These are phyloP conservation scores for Phyto melanocephala DNA, from an alignment of 2,888 invertebrate species.

Conservation along the genomic window DNA sequence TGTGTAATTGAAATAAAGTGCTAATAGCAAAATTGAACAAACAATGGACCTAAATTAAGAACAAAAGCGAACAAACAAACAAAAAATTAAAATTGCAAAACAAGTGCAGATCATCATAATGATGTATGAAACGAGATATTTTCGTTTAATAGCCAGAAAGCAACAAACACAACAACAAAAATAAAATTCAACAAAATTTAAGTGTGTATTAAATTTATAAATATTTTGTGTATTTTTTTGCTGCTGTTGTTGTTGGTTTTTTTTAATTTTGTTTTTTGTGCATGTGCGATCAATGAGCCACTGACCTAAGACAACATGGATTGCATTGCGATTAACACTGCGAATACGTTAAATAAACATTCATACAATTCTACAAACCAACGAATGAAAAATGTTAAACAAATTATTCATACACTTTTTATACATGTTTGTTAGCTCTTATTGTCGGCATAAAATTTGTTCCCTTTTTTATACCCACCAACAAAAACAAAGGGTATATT, in stretches of 20 bases:
- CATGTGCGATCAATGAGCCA: conserved; percentile 77
- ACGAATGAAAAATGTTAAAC: neutral
- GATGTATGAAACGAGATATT: conserved; percentile 59
- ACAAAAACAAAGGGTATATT: too few species aligned
- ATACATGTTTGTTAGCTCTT: neutral
- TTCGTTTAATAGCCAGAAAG: conserved; percentile 47
- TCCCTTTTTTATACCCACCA: too few species aligned
- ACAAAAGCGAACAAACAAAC: neutral
- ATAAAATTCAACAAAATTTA: conserved; percentile 35
- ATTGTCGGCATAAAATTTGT: conserved; percentile 11
- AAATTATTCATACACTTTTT: conserved; percentile 1
- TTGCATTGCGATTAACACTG: conserved; percentile 65
- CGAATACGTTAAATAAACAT: conserved; percentile 48
- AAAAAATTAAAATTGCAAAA: neutral
- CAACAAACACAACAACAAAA: conserved; percentile 20
- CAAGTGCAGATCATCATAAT: conserved; percentile 43
- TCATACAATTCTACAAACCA: neutral
- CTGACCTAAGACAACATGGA: conserved; percentile 76
- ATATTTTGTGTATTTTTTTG: conserved; percentile 11
- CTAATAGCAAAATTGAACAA: neutral
- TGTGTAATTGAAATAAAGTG: too few species aligned
- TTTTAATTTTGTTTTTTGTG: conserved; percentile 66
- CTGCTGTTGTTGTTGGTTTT: neutral
- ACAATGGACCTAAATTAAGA: conserved; percentile 7
- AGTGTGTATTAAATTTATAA: conserved; percentile 8